A percentile compares a stretch with the other conserved stretches of the same genome.
Evolutionary conservation across 2,888 invertebrate species (phyloP).

Genomic region (Polylopha cassiicola): DNA sequence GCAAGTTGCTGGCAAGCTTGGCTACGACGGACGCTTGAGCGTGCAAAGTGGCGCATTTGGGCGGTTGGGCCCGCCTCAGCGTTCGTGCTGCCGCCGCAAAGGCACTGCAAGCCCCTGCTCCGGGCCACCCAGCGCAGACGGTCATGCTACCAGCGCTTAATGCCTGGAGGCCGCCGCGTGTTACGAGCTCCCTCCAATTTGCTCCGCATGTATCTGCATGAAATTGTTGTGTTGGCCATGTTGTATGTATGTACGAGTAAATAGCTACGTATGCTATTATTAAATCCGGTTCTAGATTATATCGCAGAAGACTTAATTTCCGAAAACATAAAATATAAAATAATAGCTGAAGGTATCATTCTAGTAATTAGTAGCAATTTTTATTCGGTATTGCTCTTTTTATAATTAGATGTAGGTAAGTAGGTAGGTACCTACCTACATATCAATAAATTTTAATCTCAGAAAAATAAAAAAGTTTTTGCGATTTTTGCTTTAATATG

Average conservation of each 20-base stretch:
- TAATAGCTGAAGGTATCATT: constrained; percentile 4
- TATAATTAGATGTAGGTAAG: too few species aligned
- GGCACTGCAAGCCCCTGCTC: constrained; percentile 37
- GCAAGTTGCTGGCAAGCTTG: constrained; percentile 30
- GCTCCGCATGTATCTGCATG: constrained; percentile 51
- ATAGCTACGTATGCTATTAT: neutral
- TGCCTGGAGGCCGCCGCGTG: constrained; percentile 38
- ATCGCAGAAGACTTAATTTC: neutral
- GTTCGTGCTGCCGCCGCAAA: constrained; percentile 36
- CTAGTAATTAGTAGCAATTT: too few species aligned
- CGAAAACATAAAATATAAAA: constrained; percentile 2
- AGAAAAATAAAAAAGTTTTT: too few species aligned
- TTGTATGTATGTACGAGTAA: too few species aligned
- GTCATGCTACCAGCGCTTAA: constrained; percentile 37
- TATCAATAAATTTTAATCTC: too few species aligned
- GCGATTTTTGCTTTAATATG: too few species aligned
- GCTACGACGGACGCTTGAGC: constrained; percentile 37
- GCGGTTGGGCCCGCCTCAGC: constrained; percentile 30
- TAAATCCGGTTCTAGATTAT: neutral
- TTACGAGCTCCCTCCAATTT: constrained; percentile 37
- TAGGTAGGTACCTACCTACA: too few species aligned
- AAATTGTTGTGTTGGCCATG: neutral
- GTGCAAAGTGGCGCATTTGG: constrained; percentile 30
- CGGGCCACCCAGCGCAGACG: constrained; percentile 37
- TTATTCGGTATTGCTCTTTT: too few species aligned